Base-by-base conservation (phyloP, 2,888 invertebrate genomes). In the Venustoraphidia nigricollis region DNA sequence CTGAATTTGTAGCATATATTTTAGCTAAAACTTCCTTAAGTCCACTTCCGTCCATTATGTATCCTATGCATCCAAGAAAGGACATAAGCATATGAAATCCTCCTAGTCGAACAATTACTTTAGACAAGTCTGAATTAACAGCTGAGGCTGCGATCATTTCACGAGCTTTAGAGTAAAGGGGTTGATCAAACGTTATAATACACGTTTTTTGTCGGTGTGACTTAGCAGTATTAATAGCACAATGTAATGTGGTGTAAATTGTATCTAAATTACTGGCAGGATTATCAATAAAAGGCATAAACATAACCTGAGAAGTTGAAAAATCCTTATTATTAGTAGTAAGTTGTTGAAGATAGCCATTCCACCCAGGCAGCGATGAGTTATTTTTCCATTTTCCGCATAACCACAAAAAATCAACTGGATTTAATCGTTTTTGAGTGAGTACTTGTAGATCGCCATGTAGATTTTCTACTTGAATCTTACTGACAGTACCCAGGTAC, bases 341-440 rank as follows among this genome's bases (percentile, higher is more conserved):
- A 17, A 58, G 52, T 38, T 54, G 54, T 54, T 60, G 49, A 58
- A 62, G 52, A 56, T 56, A 63, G 13, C 61, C 61, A 53, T 61
- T 60, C 61, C 60, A 63, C 11, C 62, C 60, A 49, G 60, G 58
- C 48, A 60, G 58, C 48, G 54, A 47, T 52, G 51, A 48, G 52
- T 52, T 11, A 53, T 58, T 52, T 46, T 50, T 56, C 57, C 56
- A 59, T 53, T 60, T 60, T 48, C 56, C 58, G 41, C 57, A 59
- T 51, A 59, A 54, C 58, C 59, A 59, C 51, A 41, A 41, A 41
- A 41, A 41, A 41, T 41, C 42, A 41, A 11, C 42, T 46, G 40
- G 40, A 46, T 44, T 34, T 10, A 45, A 45, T 34, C 50, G 46
- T 40, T 36, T 41, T 49, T 45, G 44, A 13, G 34, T 50, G 46